Conservation (phyloP, 2,113 vertebrate genomes). For the Erinaceus europaeus region DNA sequence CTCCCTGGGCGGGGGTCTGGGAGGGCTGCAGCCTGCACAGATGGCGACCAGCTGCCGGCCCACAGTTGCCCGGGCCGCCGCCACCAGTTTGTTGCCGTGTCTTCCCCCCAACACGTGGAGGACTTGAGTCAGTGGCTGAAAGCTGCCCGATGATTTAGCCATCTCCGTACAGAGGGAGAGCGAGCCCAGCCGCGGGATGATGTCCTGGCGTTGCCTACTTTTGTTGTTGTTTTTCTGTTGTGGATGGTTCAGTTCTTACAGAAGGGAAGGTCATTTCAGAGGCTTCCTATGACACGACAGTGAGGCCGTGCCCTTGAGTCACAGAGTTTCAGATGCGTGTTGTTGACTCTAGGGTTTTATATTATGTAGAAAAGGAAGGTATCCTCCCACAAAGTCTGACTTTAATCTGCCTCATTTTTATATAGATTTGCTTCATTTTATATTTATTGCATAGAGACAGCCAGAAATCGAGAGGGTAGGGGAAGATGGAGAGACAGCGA, state of each 20-base stretch:
- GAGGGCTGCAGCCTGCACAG: conserved; percentile 41
- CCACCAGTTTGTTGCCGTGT: too few relatives aligned
- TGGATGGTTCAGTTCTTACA: neutral
- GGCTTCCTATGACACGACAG: neutral
- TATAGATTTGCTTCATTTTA: too few relatives aligned
- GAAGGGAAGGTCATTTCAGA: neutral
- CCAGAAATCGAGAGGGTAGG: too few relatives aligned
- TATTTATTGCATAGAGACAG: too few relatives aligned
- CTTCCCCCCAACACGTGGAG: neutral
- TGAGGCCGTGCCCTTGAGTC: conserved; percentile 15
- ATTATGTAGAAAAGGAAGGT: neutral
- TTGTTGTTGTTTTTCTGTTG: neutral
- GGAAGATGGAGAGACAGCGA: too few relatives aligned
- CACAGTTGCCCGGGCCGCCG: too few relatives aligned
- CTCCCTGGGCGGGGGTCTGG: neutral
- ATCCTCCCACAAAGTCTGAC: neutral
- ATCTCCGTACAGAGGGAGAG: too few relatives aligned
- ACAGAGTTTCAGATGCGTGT: neutral
- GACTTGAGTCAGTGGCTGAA: too few relatives aligned
- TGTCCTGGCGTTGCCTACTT: neutral
- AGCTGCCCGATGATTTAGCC: too few relatives aligned
- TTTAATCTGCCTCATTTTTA: conserved; percentile 8
- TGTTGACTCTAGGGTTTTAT: neutral
- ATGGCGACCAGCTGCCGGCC: conserved; percentile 42
- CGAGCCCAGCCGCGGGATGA: too few relatives aligned